phyloP scores from a whole-genome alignment of 2,888 invertebrate species.

The Lycia hirtaria region DNA sequence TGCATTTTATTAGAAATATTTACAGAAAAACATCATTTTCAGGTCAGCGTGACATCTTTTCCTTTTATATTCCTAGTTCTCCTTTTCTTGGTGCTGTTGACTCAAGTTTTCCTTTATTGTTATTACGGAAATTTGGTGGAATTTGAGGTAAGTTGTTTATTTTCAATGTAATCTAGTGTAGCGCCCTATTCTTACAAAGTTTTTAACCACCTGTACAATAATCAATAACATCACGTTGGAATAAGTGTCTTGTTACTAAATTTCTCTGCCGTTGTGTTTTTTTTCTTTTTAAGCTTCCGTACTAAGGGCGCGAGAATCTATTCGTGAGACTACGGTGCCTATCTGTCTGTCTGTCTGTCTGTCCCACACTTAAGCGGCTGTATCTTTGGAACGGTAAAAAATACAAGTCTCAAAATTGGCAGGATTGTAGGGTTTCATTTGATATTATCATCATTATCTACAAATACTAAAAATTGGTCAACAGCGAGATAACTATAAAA shows the following conservation, averaged over 20 bases:
- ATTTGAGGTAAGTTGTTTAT: conserved; percentile 48
- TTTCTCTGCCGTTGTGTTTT: too few species aligned
- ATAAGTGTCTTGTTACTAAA: too few species aligned
- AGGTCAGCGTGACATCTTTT: conserved; percentile 45
- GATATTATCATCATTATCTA: background rate
- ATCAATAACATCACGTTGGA: conserved; percentile 1
- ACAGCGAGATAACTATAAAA: background rate
- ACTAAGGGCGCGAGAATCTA: too few species aligned
- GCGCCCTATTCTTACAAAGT: background rate
- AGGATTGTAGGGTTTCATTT: too few species aligned
- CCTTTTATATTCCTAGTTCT: conserved; percentile 42
- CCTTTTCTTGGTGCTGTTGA: conserved; percentile 37
- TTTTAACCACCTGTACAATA: background rate
- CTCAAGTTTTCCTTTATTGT: conserved; percentile 56
- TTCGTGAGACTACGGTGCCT: too few species aligned
- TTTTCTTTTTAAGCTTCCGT: too few species aligned
- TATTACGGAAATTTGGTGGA: conserved; percentile 54
- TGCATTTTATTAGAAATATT: too few species aligned
- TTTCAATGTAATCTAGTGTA: background rate
- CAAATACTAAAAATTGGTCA: background rate
- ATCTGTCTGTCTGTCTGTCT: too few species aligned
- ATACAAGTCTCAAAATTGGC: too few species aligned
- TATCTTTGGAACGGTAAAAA: too few species aligned
- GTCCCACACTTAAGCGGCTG: too few species aligned
- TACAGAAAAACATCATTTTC: too few species aligned